Evolutionary conservation across 1,140 invertebrate genomes (phyloP).

Genomic region (Saccostrea cuccullata): DNA sequence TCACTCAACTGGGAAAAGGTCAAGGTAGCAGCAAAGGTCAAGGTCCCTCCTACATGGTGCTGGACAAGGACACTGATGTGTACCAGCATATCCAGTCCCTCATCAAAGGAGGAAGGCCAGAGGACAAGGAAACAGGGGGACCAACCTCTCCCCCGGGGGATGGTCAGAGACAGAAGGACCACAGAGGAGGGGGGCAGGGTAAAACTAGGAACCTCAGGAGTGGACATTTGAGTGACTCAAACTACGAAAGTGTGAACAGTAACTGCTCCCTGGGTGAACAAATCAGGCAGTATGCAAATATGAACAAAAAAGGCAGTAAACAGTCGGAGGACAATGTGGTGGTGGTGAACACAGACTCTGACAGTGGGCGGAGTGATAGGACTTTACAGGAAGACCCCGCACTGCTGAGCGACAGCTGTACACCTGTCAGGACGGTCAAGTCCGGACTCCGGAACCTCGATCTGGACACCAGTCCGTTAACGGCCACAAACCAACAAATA

Average conservation of each 20-base stretch:
- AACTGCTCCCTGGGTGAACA: constrained; percentile 59
- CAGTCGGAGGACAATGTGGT: neutral
- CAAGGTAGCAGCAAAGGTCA: neutral
- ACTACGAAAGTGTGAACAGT: constrained; percentile 57
- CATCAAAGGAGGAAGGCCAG: constrained; percentile 7
- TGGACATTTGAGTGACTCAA: constrained; percentile 51
- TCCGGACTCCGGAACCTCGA: constrained; percentile 4
- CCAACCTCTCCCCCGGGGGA: neutral
- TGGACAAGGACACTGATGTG: constrained; percentile 46
- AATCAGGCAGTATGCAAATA: constrained; percentile 51
- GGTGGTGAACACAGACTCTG: constrained; percentile 13
- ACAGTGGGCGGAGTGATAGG: constrained; percentile 41
- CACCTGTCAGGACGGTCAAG: constrained; percentile 18
- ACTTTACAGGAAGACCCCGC: constrained; percentile 24
- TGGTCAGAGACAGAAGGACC: neutral
- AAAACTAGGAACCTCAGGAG: neutral
- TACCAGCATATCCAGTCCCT: constrained; percentile 49
- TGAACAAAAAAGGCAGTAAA: neutral
- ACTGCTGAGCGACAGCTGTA: constrained; percentile 29
- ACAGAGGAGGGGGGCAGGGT: neutral
- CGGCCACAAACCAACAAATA: constrained; percentile 10
- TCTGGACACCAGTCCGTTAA: neutral
- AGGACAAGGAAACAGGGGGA: neutral
- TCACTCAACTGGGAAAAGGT: constrained; percentile 27
- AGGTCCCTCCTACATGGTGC: constrained; percentile 39